Percentiles rank a stretch among this genome's conserved stretches.
These are phyloP conservation scores for Rugalucina vietnamica DNA, from an alignment of 2,888 invertebrate species.

Conservation along the genomic window DNA sequence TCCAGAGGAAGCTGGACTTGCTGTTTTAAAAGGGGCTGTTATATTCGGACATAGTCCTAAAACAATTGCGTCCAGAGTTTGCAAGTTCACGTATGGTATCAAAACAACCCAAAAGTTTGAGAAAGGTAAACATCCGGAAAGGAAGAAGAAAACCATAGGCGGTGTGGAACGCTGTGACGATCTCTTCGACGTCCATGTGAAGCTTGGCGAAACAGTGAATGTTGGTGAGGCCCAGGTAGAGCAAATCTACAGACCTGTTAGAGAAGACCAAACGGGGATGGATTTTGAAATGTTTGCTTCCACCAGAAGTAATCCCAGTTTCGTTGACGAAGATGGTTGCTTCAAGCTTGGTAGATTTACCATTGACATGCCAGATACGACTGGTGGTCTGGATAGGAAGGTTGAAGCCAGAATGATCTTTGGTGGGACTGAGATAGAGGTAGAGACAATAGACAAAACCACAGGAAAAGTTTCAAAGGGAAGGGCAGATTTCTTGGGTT, in stretches of 20 bases:
- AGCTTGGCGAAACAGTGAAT: constrained; percentile 35
- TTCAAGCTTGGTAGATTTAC: constrained; percentile 46
- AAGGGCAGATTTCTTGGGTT: neutral
- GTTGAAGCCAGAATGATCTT: constrained; percentile 55
- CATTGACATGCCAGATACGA: constrained; percentile 55
- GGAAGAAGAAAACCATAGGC: constrained; percentile 25
- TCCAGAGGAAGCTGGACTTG: constrained; percentile 31
- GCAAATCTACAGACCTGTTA: constrained; percentile 26
- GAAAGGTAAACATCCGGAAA: constrained; percentile 14
- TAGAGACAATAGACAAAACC: constrained; percentile 39
- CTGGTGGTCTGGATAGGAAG: constrained; percentile 33
- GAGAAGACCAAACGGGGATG: constrained; percentile 32
- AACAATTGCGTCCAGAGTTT: constrained; percentile 20
- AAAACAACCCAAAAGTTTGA: neutral
- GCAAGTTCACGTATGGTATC: constrained; percentile 34
- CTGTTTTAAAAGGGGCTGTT: constrained; percentile 38
- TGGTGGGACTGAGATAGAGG: constrained; percentile 62
- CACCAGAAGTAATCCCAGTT: constrained; percentile 31
- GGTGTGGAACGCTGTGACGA: constrained; percentile 43
- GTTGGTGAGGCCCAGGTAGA: constrained; percentile 43
- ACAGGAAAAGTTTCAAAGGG: constrained; percentile 29
- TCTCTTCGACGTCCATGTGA: constrained; percentile 49
- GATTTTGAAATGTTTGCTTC: constrained; percentile 42
- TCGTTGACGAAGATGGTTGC: constrained; percentile 45
- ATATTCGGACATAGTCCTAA: constrained; percentile 34